Percentiles rank a stretch among this genome's conserved stretches.
These are phyloP conservation scores for Melipona quadrifasciata DNA, from an alignment of 1,140 invertebrate species.

Conservation along the genomic window DNA sequence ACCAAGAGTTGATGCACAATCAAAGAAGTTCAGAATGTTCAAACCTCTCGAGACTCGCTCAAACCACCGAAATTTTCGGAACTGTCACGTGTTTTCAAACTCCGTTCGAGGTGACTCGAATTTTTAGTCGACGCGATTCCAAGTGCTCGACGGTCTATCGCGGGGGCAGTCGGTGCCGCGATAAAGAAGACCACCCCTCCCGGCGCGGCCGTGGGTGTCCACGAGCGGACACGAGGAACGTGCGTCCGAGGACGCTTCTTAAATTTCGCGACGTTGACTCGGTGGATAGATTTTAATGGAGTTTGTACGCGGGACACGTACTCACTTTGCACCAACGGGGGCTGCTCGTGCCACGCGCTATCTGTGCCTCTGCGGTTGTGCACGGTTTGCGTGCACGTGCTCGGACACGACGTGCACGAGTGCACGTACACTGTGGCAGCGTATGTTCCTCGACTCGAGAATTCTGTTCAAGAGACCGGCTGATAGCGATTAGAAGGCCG, in stretches of 20 bases:
- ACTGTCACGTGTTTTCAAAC: too few relatives aligned
- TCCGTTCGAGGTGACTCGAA: too few relatives aligned
- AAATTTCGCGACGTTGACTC: conserved; percentile 70
- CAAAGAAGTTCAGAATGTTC: too few relatives aligned
- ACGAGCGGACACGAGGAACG: neutral
- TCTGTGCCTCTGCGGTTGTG: neutral
- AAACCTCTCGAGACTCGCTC: too few relatives aligned
- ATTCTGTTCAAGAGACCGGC: conserved; percentile 21
- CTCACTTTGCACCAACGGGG: conserved; percentile 73
- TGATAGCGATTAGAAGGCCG: conserved; percentile 19
- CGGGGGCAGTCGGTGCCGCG: too few relatives aligned
- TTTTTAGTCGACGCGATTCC: too few relatives aligned
- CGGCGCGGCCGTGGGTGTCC: neutral
- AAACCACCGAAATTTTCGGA: too few relatives aligned
- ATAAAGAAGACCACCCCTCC: conserved; percentile 32
- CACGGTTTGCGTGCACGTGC: neutral
- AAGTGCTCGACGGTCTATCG: too few relatives aligned
- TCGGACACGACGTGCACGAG: conserved; percentile 21
- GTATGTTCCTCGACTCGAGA: neutral
- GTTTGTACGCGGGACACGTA: conserved; percentile 78
- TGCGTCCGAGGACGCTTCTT: conserved; percentile 66
- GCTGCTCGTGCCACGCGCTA: conserved; percentile 38
- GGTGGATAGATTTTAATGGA: conserved; percentile 80
- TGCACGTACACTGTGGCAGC: conserved; percentile 31
- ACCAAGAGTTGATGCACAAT: too few relatives aligned